Evolutionary conservation across 1,140 invertebrate species (phyloP).

Genomic region (Eriosoma lanigerum): DNA sequence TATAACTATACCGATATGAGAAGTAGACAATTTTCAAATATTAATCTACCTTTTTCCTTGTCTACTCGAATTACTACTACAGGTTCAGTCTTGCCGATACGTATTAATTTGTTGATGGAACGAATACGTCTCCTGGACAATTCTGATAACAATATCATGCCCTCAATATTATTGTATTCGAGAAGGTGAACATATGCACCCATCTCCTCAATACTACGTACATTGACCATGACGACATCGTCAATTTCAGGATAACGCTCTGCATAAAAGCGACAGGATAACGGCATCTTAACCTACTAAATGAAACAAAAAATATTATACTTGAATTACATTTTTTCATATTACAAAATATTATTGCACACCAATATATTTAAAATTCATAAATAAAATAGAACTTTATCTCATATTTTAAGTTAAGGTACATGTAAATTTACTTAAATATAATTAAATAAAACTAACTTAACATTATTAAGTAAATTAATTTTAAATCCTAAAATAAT

Average conservation of each 20-base stretch:
- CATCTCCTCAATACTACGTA: conserved; percentile 98
- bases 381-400: neutral
- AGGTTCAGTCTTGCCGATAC: conserved; percentile 97
- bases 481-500: neutral
- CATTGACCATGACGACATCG: conserved; percentile 99
- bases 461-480: neutral
- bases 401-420: too few relatives aligned
- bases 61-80: conserved; percentile 99
- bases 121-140: conserved; percentile 96
- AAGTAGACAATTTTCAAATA: neutral
- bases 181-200: conserved; percentile 97
- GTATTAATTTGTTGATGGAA: conserved; percentile 98
- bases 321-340: neutral
- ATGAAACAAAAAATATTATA: neutral
- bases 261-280: conserved; percentile 96
- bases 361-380: neutral
- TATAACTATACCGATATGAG: neutral
- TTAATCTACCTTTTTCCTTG: conserved; percentile 88
- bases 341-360: too few relatives aligned
- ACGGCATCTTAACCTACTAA: conserved; percentile 69
- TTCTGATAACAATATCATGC: conserved; percentile 94
- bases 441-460: neutral
- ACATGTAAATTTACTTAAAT: neutral
- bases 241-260: conserved; percentile 98
- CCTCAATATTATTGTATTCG: conserved; percentile 99